Evolutionary conservation across 2,888 invertebrate genomes (phyloP), one percentile per base, ranked within the genome.

Genomic region (Drosophila koepferae): DNA sequence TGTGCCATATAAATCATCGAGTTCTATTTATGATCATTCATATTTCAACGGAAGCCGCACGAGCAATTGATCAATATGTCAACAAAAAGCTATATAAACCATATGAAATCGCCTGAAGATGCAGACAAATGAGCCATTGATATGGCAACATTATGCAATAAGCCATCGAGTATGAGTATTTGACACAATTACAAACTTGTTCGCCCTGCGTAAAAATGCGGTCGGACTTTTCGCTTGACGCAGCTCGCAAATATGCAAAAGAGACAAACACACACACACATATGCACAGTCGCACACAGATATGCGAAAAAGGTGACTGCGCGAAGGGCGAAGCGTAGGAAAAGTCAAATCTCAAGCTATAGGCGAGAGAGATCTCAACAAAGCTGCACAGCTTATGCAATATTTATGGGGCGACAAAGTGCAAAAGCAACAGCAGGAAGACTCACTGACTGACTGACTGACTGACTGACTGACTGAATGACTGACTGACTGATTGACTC

Each of bases 151-250:
- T 84, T 84, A 84, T 84, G 85, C 74, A 86, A 84, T 86, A 41
- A 56, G 43, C 55, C 68, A 76, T 72, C 72, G 70, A 62, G 38
- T 48, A 31, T 48, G 60, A 62, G 60, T 66, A 72, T 89, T 89
- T 87, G 89, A 79, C 84, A 89, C 82, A 79, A 85, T 85, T 89
- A 81, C 70, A 89, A 85, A 89, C 89, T 85, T 77, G 84, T 89
- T 89, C 89, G 87, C 87, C 82, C 89, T 72, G 75, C 84, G 63
- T 66, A 74, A 74, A 89, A 89, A 86, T 86, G 80, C 69, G 84
- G 80, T 79, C 89, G 84, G 62, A 64, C 74, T 77, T 74, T 78
- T 78, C 68, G 77, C 71, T 71, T 75, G 64, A 56, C 75, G 46
- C 77, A 44, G 74, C 63, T 59, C 54, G 80, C 74, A 76, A 79